phyloP scores from a whole-genome alignment of 2,888 invertebrate genomes.

The Auanema freiburgensis region DNA sequence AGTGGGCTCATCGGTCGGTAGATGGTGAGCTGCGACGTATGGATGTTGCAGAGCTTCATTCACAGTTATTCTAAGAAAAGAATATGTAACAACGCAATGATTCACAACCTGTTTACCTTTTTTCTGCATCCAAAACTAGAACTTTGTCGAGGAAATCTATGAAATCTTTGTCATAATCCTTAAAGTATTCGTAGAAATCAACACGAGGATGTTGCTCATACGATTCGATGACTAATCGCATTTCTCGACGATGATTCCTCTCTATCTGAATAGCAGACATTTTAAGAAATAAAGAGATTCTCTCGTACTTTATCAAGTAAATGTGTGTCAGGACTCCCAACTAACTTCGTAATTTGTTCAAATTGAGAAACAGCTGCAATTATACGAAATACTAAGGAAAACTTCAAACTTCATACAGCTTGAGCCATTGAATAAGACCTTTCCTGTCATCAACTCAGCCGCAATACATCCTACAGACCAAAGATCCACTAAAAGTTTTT shows the following conservation, averaged over 20 bases:
- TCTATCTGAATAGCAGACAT: conserved; percentile 34
- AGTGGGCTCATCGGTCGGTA: conserved; percentile 53
- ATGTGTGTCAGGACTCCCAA: conserved; percentile 55
- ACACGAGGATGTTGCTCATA: conserved; percentile 23
- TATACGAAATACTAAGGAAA: neutral
- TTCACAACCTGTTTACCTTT: conserved; percentile 25
- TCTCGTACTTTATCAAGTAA: conserved; percentile 42
- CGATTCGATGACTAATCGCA: conserved; percentile 47
- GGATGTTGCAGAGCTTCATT: conserved; percentile 56
- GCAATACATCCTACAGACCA: conserved; percentile 63
- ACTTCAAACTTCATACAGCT: conserved; percentile 29
- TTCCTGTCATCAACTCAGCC: conserved; percentile 54
- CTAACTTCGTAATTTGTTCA: conserved; percentile 51
- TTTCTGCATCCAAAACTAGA: conserved; percentile 58
- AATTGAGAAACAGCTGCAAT: conserved; percentile 52
- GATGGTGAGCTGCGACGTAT: conserved; percentile 45
- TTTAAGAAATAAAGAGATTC: neutral
- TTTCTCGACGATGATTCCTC: conserved; percentile 39
- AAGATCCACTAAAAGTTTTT: conserved; percentile 44
- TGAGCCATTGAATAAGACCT: conserved; percentile 54
- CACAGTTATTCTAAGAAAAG: conserved; percentile 49
- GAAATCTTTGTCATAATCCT: conserved; percentile 28
- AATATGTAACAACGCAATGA: too few species aligned
- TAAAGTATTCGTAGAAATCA: conserved; percentile 35
- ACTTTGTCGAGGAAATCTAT: conserved; percentile 57